Conservation (phyloP, 2,797 vertebrate species). For the Cottoperca gobio region DNA sequence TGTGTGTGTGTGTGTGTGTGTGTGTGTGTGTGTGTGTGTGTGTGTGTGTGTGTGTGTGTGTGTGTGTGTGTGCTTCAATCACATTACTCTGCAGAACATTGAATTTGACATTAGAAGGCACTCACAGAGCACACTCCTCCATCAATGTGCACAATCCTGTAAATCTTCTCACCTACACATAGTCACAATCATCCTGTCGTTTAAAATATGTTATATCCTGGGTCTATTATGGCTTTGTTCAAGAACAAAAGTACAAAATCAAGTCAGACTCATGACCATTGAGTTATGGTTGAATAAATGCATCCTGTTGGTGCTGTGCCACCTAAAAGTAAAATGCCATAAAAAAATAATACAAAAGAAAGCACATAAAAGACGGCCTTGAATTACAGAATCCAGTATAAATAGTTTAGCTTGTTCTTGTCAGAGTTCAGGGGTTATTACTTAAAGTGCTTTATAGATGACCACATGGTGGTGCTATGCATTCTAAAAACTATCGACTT, state of each 20-base stretch:
- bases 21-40: too few species aligned
- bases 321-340: background rate
- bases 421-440: background rate
- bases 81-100: background rate
- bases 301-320: background rate
- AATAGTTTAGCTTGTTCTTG: background rate
- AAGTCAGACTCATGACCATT: background rate
- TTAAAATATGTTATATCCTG: background rate
- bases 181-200: background rate
- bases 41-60: too few species aligned
- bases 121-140: background rate
- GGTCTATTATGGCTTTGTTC: background rate
- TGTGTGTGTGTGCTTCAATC: too few species aligned
- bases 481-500: background rate
- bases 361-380: background rate
- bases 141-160: background rate
- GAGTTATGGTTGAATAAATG: too few species aligned
- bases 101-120: background rate
- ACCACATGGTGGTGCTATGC: slow-evolving; percentile 21
- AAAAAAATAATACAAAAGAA: too few species aligned
- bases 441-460: background rate
- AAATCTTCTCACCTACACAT: background rate
- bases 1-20: too few species aligned
- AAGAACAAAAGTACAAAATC: background rate
- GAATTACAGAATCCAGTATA: background rate